Percentiles rank a stretch among this genome's conserved stretches.
Evolutionary conservation across 1,140 invertebrate species (phyloP).

Genomic region (Hycleus cichorii): DNA sequence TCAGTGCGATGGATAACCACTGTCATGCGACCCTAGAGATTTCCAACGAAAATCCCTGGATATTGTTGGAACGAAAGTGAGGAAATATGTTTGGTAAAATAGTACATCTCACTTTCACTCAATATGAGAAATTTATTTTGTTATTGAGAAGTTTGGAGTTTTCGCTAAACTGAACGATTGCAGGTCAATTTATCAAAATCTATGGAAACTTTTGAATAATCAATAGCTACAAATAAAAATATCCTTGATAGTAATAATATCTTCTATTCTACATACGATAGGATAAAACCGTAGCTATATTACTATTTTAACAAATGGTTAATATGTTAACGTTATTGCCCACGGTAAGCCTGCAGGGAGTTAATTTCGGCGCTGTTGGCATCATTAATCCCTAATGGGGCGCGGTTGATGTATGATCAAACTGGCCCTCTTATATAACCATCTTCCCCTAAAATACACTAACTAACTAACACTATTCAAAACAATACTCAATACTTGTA

Average conservation of each 20-base stretch:
- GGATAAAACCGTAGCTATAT: slow-evolving; percentile 28
- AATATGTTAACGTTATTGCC: slow-evolving; percentile 44
- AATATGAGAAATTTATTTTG: too few relatives aligned
- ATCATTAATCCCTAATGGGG: slow-evolving; percentile 45
- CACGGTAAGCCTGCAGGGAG: slow-evolving; percentile 41
- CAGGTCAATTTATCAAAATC: too few relatives aligned
- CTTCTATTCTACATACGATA: too few relatives aligned
- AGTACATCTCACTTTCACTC: too few relatives aligned
- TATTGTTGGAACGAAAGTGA: slow-evolving; percentile 12
- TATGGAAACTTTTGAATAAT: too few relatives aligned
- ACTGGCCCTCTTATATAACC: slow-evolving; percentile 18
- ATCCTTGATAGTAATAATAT: too few relatives aligned
- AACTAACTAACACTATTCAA: too few relatives aligned
- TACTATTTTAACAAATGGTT: slow-evolving; percentile 44
- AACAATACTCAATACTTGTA: too few relatives aligned
- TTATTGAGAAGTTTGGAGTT: too few relatives aligned
- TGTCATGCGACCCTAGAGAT: slow-evolving; percentile 11
- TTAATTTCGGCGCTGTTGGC: slow-evolving; percentile 43
- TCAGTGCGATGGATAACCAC: slow-evolving; percentile 18
- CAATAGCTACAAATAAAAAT: too few relatives aligned
- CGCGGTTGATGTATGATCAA: slow-evolving; percentile 42
- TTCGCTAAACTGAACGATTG: too few relatives aligned
- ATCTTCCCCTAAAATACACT: too few relatives aligned
- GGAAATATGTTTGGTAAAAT: slow-evolving; percentile 11
- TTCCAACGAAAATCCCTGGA: slow-evolving; percentile 1